Conservation (phyloP, 2,888 invertebrate genomes). For the Acanthoscelides obtectus region DNA sequence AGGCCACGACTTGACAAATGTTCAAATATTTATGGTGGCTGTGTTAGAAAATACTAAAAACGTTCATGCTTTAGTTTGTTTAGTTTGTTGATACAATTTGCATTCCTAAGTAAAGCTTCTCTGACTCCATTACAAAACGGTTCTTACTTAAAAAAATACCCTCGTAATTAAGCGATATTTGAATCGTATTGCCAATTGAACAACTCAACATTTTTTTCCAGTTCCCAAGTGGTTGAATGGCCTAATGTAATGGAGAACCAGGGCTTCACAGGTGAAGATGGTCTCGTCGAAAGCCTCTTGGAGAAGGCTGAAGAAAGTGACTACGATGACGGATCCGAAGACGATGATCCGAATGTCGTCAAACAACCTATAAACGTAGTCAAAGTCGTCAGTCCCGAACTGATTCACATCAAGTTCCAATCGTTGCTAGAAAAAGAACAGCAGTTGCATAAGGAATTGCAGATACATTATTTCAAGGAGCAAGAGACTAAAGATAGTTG, state of each 20-base stretch:
- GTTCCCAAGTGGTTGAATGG: constrained; percentile 44
- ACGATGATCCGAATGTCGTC: constrained; percentile 15
- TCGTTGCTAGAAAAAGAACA: constrained; percentile 29
- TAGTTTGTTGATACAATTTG: no score
- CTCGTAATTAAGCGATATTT: no score
- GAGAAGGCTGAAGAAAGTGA: constrained; percentile 25
- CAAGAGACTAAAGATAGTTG: constrained; percentile 19
- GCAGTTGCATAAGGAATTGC: constrained; percentile 28
- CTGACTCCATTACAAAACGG: no score
- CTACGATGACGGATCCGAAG: constrained; percentile 24
- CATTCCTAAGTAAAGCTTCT: no score
- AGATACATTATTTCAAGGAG: constrained; percentile 28
- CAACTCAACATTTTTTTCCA: constrained; percentile 22
- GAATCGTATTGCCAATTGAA: no score
- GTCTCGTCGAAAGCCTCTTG: constrained; percentile 23
- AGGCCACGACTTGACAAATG: no score
- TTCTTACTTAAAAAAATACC: no score
- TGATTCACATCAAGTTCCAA: constrained; percentile 45
- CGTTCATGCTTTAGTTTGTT: no score
- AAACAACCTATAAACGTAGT: constrained; percentile 32
- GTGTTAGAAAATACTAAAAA: no score
- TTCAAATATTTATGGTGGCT: no score
- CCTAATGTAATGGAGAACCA: constrained; percentile 34
- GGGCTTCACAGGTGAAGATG: constrained; percentile 20
- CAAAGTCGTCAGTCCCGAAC: constrained; percentile 33